Base-by-base conservation (phyloP, 2,797 vertebrate genomes). In the Rachycentron canadum region DNA sequence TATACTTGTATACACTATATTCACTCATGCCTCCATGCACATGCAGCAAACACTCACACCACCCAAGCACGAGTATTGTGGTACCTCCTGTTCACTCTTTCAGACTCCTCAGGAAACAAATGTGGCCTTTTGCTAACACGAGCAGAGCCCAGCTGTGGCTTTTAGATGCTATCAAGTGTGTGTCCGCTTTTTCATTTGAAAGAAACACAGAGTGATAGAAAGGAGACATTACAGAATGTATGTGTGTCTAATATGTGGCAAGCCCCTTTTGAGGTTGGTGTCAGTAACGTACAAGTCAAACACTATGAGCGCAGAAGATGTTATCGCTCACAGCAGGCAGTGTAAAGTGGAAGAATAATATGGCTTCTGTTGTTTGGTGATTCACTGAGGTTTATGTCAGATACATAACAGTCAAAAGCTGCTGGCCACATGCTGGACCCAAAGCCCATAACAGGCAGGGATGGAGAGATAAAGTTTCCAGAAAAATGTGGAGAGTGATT, bases 31-130 rank as follows among this genome's bases (percentile, higher is more conserved):
- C 19, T 53, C 11, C 11, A n/a, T 53, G 26, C 49, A 69, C 62
- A 79, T 36, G 26, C 40, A 71, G 57, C 72, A 78, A 43, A 68
- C 43, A 76, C 25, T 23, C 49, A 53, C 36, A n/a, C 68, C 67
- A 40, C 91, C 89, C 86, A 79, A 83, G 85, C 85, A 91, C 91
- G 94, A 88, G 91, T 93, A 93, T 89, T 92, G 94, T 90, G 91
- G 94, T 94, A 92, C 90, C 91, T 95, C 91, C 78, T 88, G 68
- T 83, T 92, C 90, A 92, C 92, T 86, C 63, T 92, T 93, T 96
- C 94, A 94, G 91, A 95, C 93, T 93, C 94, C 88, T 95, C 94
- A 95, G 95, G 96, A 97, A 96, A 96, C 95, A 95, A 94, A 93
- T 89, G 93, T 92, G 89, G 85, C 82, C 89, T 88, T 87, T 93